Percentiles rank a stretch among this genome's conserved stretches.
These are phyloP conservation scores for Dynastes grantii DNA, from an alignment of 2,888 invertebrate genomes.

Conservation along the genomic window DNA sequence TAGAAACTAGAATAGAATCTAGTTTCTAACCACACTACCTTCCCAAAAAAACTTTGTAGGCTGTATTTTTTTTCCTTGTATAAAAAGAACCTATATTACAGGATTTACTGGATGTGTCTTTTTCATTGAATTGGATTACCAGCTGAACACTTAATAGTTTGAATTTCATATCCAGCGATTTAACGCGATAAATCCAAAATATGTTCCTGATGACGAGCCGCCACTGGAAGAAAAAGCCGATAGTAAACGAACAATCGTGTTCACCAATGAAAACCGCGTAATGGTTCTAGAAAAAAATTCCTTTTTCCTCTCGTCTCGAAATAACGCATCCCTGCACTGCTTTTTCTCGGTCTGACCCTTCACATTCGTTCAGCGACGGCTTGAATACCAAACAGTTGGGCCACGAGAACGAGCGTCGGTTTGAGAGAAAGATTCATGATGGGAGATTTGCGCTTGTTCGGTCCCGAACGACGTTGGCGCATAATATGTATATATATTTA, in stretches of 20 bases:
- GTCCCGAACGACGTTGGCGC: background rate
- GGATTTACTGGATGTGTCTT: too few relatives aligned
- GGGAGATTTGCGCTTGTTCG: slow-evolving; percentile 8
- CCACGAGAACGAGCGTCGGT: background rate
- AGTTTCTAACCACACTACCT: too few relatives aligned
- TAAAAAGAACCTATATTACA: too few relatives aligned
- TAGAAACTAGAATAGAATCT: too few relatives aligned
- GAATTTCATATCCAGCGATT: too few relatives aligned
- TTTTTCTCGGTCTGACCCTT: slow-evolving; percentile 12
- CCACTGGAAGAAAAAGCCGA: background rate
- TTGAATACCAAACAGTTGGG: slow-evolving; percentile 29
- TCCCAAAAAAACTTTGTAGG: too few relatives aligned
- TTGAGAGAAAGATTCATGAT: slow-evolving; percentile 3
- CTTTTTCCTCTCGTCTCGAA: background rate
- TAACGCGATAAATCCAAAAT: too few relatives aligned
- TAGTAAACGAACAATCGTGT: slow-evolving; percentile 34
- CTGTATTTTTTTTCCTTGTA: too few relatives aligned
- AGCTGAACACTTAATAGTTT: too few relatives aligned
- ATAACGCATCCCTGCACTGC: slow-evolving; percentile 37
- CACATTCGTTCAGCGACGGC: background rate
- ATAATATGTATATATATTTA: slow-evolving; percentile 10
- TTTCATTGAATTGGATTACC: too few relatives aligned
- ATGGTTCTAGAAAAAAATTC: slow-evolving; percentile 27
- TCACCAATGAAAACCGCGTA: slow-evolving; percentile 31
- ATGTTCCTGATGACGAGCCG: too few relatives aligned